These are phyloP conservation scores for Laothoe populi DNA, from an alignment of 2,888 invertebrate genomes.

Conservation along the genomic window DNA sequence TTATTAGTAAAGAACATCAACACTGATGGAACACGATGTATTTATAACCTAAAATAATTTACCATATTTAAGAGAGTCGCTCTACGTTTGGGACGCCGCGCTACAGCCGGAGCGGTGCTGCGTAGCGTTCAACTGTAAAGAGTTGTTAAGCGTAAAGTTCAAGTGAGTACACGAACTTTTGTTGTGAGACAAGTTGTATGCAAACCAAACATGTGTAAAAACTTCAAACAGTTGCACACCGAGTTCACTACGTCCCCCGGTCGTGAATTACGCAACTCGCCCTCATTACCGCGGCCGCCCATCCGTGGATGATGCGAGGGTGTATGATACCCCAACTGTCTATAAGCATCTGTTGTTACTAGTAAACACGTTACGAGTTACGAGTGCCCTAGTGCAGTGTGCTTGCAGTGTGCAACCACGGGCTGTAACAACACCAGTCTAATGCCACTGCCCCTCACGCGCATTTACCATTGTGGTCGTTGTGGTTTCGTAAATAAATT, in stretches of 20 bases:
- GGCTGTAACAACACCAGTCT: slow-evolving; percentile 31
- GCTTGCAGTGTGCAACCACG: too few relatives aligned
- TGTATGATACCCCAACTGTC: slow-evolving; percentile 45
- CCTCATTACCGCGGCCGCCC: slow-evolving; percentile 77
- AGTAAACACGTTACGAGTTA: slow-evolving; percentile 50
- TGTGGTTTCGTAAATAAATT: slow-evolving; percentile 42
- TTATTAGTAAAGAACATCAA: too few relatives aligned
- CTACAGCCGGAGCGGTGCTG: neutral
- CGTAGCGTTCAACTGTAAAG: slow-evolving; percentile 7
- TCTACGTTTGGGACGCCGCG: neutral
- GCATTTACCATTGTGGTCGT: slow-evolving; percentile 30
- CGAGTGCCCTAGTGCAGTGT: slow-evolving; percentile 50
- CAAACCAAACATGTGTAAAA: slow-evolving; percentile 71
- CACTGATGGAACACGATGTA: too few relatives aligned
- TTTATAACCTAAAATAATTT: too few relatives aligned
- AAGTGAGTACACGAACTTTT: slow-evolving; percentile 25
- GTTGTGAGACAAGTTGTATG: slow-evolving; percentile 37
- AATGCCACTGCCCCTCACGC: slow-evolving; percentile 31
- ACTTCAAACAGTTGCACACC: slow-evolving; percentile 79
- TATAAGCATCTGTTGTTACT: slow-evolving; percentile 46
- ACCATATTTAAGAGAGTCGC: neutral
- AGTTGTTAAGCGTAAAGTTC: slow-evolving; percentile 12
- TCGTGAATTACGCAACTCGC: slow-evolving; percentile 76
- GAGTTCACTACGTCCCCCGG: slow-evolving; percentile 62
- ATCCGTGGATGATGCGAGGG: slow-evolving; percentile 72